Percentiles rank a stretch among this genome's conserved stretches.
These are phyloP conservation scores for Toxostoma redivivum DNA, from an alignment of 2,113 vertebrate species.

Conservation along the genomic window DNA sequence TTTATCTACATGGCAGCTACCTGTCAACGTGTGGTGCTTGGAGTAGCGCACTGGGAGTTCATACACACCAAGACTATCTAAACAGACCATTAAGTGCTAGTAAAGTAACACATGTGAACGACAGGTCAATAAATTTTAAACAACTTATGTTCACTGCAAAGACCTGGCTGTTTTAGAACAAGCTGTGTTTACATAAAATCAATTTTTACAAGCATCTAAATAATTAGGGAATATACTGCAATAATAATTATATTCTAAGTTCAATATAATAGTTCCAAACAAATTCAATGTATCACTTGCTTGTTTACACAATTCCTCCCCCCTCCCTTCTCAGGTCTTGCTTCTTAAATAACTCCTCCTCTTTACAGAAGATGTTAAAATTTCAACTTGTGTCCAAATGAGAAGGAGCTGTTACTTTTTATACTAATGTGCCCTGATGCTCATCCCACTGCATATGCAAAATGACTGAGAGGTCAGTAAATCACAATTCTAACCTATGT, in stretches of 20 bases:
- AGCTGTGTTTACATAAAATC: conserved; percentile 78
- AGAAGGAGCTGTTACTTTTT: neutral
- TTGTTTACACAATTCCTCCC: neutral
- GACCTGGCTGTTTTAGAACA: conserved; percentile 54
- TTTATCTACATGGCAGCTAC: conserved; percentile 72
- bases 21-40: conserved; percentile 68
- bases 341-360: neutral
- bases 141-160: conserved; percentile 68
- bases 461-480: neutral
- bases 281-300: neutral
- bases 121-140: conserved; percentile 79
- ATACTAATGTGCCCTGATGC: neutral
- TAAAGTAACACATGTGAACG: conserved; percentile 77
- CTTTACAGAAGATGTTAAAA: conserved; percentile 6
- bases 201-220: conserved; percentile 77
- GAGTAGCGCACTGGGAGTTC: conserved; percentile 69
- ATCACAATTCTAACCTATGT: neutral
- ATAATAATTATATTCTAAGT: conserved; percentile 49
- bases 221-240: conserved; percentile 68
- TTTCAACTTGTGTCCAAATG: neutral
- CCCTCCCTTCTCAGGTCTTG: neutral
- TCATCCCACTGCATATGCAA: neutral
- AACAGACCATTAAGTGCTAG: conserved; percentile 81
- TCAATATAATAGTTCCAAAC: conserved; percentile 13
- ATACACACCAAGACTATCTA: conserved; percentile 77